These are phyloP conservation scores for Hypanus sabinus DNA, from an alignment of 2,113 vertebrate species.

Conservation along the genomic window DNA sequence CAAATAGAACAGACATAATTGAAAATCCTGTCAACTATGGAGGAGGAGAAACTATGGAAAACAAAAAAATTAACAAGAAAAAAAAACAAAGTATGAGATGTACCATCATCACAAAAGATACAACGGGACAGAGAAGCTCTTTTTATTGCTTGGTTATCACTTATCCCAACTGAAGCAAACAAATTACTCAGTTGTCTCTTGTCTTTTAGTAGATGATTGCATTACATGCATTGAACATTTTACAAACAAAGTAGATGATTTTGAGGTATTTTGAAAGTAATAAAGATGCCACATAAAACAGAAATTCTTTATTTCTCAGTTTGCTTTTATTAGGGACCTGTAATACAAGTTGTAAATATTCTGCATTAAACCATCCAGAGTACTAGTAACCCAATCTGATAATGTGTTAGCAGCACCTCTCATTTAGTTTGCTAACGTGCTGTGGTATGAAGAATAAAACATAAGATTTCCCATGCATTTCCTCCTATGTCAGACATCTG, in stretches of 20 bases:
- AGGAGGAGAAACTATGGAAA: too few species aligned
- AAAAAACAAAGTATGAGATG: too few species aligned
- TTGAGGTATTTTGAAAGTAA: not conserved
- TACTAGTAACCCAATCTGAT: not conserved
- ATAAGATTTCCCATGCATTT: not conserved
- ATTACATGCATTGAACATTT: not conserved
- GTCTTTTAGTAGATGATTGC: not conserved
- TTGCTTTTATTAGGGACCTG: not conserved
- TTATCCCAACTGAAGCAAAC: not conserved
- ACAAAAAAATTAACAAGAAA: too few species aligned
- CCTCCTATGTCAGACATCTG: not conserved
- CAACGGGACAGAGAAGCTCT: not conserved
- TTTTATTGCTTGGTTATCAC: too few species aligned
- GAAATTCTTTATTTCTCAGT: not conserved
- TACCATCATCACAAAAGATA: too few species aligned
- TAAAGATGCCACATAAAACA: not conserved
- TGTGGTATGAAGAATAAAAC: not conserved
- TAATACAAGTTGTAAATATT: not conserved
- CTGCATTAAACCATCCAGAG: not conserved
- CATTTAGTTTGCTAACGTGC: not conserved
- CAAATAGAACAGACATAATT: too few species aligned
- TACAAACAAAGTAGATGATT: not conserved
- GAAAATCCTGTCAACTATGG: too few species aligned
- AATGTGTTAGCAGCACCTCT: too few species aligned
- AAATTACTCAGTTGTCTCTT: not conserved